Evolutionary conservation across 2,888 invertebrate species (phyloP).

Genomic region (Beris morrisii): DNA sequence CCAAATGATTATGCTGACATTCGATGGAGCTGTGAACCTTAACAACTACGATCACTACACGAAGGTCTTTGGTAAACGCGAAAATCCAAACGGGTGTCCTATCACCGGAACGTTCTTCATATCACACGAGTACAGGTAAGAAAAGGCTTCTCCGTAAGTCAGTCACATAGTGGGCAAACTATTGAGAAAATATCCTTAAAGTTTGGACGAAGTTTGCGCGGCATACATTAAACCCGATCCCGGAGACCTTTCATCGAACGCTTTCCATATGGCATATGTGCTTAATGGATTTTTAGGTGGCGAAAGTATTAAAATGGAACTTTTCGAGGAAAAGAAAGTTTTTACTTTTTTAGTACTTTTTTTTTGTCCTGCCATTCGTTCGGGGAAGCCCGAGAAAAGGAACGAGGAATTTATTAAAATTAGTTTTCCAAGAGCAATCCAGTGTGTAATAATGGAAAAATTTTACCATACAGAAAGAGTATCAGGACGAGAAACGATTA

Average conservation of each 20-base stretch:
- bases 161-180: too few relatives aligned
- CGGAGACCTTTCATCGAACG: too few relatives aligned
- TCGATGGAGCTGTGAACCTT: conserved; percentile 90
- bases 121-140: conserved; percentile 79
- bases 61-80: conserved; percentile 78
- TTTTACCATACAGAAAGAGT: not conserved
- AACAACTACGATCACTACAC: conserved; percentile 88
- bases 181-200: too few relatives aligned
- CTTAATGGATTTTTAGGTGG: conserved; percentile 27
- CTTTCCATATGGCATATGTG: conserved; percentile 15
- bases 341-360: not conserved
- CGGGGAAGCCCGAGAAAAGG: conserved; percentile 13
- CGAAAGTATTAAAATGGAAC: conserved; percentile 21
- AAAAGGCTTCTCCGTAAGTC: too few relatives aligned
- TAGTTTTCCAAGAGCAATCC: conserved; percentile 22
- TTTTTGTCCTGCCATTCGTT: conserved; percentile 10
- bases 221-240: too few relatives aligned
- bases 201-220: too few relatives aligned
- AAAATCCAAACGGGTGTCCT: conserved; percentile 87
- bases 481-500: conserved; percentile 7
- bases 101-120: conserved; percentile 92
- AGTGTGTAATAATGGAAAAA: conserved; percentile 20
- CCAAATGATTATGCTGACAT: conserved; percentile 89
- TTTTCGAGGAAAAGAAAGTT: conserved; percentile 6
- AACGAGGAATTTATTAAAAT: conserved; percentile 26